phyloP scores from a whole-genome alignment of 2,888 invertebrate species.

The Drosophila subquinaria region DNA sequence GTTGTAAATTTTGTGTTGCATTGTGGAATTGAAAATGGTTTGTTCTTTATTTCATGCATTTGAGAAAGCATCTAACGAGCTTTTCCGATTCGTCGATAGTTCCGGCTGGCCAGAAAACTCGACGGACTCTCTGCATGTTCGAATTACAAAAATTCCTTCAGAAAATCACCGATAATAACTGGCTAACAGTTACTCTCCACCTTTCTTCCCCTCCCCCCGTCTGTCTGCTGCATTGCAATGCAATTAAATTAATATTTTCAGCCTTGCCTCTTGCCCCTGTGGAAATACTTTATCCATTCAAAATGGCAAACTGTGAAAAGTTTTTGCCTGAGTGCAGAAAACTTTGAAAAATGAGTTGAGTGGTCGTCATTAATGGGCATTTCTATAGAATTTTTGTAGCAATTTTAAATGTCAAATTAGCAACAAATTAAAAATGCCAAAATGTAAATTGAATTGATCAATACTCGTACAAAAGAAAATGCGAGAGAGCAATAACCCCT shows the following conservation, averaged over 20 bases:
- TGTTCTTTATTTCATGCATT: slow-evolving; percentile 27
- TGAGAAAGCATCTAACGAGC: slow-evolving; percentile 49
- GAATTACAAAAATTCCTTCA: slow-evolving; percentile 44
- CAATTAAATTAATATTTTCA: slow-evolving; percentile 21
- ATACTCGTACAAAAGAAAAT: slow-evolving; percentile 32
- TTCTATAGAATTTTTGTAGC: slow-evolving; percentile 44
- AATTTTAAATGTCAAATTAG: slow-evolving; percentile 74
- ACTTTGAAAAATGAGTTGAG: slow-evolving; percentile 41
- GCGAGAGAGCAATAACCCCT: slow-evolving; percentile 59
- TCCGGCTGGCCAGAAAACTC: slow-evolving; percentile 9
- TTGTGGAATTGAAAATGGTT: slow-evolving; percentile 32
- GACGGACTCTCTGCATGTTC: slow-evolving; percentile 1
- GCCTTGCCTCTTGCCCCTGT: not conserved
- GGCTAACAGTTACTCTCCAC: slow-evolving; percentile 1
- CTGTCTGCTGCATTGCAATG: slow-evolving; percentile 8
- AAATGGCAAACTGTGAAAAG: slow-evolving; percentile 50
- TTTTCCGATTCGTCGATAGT: slow-evolving; percentile 35
- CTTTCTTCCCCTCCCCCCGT: not conserved
- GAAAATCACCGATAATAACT: slow-evolving; percentile 31
- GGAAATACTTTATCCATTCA: slow-evolving; percentile 17
- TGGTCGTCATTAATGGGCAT: slow-evolving; percentile 36
- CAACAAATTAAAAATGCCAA: slow-evolving; percentile 73
- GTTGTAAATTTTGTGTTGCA: slow-evolving; percentile 33
- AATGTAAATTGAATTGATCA: slow-evolving; percentile 33
- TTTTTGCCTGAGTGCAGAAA: slow-evolving; percentile 43